Base-by-base conservation (phyloP, 2,113 vertebrate genomes). In the Calypte anna region DNA sequence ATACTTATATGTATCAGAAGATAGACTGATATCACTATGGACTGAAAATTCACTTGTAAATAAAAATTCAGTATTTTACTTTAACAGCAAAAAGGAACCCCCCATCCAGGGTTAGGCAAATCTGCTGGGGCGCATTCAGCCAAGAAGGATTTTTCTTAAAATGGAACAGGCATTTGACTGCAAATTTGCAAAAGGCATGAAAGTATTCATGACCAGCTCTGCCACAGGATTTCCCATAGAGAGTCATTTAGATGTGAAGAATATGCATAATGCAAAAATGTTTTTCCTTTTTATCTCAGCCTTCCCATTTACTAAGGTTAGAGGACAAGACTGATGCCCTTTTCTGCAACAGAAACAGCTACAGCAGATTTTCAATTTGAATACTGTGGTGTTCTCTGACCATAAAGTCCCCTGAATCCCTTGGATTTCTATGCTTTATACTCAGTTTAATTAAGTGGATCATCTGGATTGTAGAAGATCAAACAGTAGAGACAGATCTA, bases 141-240 rank as follows among this genome's bases (percentile, higher is more conserved):
- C 53, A 84, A 78, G 70, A 91, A 78, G 18, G 33, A 85, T 87
- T 89, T 91, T 76, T 84, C 66, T 94, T 57, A 61, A 76, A 73
- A 87, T 30, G 30, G 16, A 62, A 58, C 55, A 58, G 69, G 72
- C 14, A 70, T 80, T 91, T 92, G 76, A 40, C 69, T 88, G 28
- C 53, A 91, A 90, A 90, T 86, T 76, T 63, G 70, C 40, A 6
- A 83, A 88, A 91, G 58, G 21, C 20, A 55, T 57, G 77, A 12
- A 91, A 88, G 23, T 79, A 88, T 90, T 79, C 36, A 59, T 81
- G 46, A 70, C 44, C 7, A 27, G 43, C 62, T 89, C 88, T 75
- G 74, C 46, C 33, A 30, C 63, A 70, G 22, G 72, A 63, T 94
- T 81, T 77, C 31, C 79, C 40, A 69, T 3, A 43, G 63, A 51